Evolutionary conservation across 2,113 vertebrate species (phyloP).

Genomic region (Cercopithecus mona): DNA sequence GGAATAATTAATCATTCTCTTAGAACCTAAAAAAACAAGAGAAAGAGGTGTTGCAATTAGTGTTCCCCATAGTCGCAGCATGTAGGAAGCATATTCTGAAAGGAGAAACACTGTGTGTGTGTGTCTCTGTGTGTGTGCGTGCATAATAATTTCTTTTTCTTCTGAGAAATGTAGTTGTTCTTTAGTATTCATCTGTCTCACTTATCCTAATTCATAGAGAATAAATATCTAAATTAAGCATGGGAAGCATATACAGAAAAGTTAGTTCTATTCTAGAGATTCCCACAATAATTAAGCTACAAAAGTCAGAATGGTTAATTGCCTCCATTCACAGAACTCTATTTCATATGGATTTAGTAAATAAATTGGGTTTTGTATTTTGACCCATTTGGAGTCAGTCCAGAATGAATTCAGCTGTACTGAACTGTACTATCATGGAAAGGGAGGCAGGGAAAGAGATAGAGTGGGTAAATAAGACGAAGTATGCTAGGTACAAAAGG

Average conservation of each 20-base stretch:
- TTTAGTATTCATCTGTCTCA: not conserved
- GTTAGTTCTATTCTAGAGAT: not conserved
- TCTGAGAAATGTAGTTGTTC: not conserved
- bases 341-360: not conserved
- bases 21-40: not conserved
- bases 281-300: not conserved
- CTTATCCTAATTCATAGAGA: not conserved
- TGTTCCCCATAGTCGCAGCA: not conserved
- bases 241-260: not conserved
- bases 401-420: not conserved
- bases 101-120: not conserved
- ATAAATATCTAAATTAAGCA: constrained; percentile 12
- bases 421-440: not conserved
- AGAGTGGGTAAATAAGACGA: not conserved
- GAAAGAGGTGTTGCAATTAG: not conserved
- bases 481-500: not conserved
- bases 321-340: not conserved
- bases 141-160: not conserved
- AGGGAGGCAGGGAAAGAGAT: not conserved
- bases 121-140: not conserved
- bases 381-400: not conserved
- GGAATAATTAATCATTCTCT: not conserved
- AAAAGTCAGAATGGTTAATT: not conserved
- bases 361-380: not conserved
- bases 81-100: not conserved